phyloP scores from a whole-genome alignment of 1,140 invertebrate genomes.

The Zaprionus ornatus region DNA sequence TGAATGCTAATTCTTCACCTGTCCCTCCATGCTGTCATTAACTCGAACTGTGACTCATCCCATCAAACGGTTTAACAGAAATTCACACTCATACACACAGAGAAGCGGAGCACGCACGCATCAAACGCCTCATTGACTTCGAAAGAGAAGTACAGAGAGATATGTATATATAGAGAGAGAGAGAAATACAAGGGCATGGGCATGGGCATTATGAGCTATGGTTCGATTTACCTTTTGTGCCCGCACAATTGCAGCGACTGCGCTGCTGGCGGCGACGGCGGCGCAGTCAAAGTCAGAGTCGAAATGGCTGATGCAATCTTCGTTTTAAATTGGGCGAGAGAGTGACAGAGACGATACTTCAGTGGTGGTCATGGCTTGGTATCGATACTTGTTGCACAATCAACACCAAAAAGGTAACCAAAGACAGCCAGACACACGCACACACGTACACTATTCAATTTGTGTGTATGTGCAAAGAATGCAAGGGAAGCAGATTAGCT shows the following conservation, averaged over 20 bases:
- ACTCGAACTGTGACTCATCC: constrained; percentile 29
- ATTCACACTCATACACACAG: background rate
- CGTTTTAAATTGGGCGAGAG: constrained; percentile 65
- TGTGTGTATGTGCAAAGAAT: constrained; percentile 45
- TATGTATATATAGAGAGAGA: no score
- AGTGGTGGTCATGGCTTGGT: constrained; percentile 32
- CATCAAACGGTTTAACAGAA: constrained; percentile 17
- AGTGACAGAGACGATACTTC: constrained; percentile 32
- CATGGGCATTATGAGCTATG: constrained; percentile 49
- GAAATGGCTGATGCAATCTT: constrained; percentile 74
- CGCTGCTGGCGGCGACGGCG: constrained; percentile 22
- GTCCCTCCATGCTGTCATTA: constrained; percentile 9
- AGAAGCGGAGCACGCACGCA: background rate
- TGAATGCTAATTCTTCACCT: constrained; percentile 12
- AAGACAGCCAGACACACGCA: constrained; percentile 21
- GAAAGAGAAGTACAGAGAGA: background rate
- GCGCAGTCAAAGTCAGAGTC: constrained; percentile 7
- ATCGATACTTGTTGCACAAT: constrained; percentile 60
- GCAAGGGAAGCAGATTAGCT: constrained; percentile 54
- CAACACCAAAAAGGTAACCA: constrained; percentile 52
- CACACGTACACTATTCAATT: constrained; percentile 18
- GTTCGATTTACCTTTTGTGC: constrained; percentile 46
- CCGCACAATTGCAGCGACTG: constrained; percentile 42
- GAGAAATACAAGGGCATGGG: constrained; percentile 36
- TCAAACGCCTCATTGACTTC: constrained; percentile 7